phyloP scores from a whole-genome alignment of 2,797 vertebrate genomes.

The Rhyacichthys aspro region DNA sequence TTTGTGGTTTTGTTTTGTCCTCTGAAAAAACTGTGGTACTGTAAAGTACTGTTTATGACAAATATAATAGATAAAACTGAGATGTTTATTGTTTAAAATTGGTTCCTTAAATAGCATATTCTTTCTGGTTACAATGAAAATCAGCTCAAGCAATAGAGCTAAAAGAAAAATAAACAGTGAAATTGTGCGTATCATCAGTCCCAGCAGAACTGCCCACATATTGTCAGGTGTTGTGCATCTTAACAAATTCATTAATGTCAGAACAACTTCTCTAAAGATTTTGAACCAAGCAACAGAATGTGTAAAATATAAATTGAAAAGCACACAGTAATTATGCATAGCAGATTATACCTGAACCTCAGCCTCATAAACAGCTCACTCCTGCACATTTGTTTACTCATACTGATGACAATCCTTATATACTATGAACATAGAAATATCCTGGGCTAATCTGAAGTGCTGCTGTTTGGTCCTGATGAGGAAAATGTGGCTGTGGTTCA shows the following conservation, averaged over 20 bases:
- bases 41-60: conserved; percentile 3
- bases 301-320: no score
- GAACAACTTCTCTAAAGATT: not conserved
- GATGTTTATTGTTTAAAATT: conserved; percentile 78
- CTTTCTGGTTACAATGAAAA: conserved; percentile 40
- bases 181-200: conserved; percentile 39
- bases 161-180: conserved; percentile 29
- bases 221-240: not conserved
- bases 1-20: not conserved
- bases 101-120: conserved; percentile 79
- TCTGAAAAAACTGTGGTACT: not conserved
- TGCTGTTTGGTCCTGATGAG: no score
- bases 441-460: no score
- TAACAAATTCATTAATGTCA: not conserved
- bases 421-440: no score
- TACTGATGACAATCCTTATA: no score
- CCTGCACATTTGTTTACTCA: no score
- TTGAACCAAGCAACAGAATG: not conserved
- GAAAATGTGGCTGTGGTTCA: no score
- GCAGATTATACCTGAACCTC: no score
- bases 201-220: conserved; percentile 4
- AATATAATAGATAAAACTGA: conserved; percentile 40
- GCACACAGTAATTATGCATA: no score
- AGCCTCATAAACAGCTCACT: no score
- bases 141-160: conserved; percentile 22